Evolutionary conservation across 2,888 invertebrate genomes (phyloP).

Genomic region (Parnassius glacialis): DNA sequence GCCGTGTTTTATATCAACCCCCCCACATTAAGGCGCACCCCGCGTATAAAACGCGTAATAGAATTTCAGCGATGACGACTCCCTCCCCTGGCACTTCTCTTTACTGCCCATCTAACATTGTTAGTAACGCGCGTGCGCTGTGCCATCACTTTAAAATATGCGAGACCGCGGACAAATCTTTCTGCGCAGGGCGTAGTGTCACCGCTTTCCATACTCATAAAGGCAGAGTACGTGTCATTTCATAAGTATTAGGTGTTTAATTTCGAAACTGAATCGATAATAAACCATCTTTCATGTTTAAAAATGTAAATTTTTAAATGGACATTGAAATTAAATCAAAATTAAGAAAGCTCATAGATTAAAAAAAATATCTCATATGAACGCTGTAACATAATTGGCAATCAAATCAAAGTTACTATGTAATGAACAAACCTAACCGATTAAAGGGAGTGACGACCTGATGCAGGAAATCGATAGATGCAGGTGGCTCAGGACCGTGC

Average conservation of each 20-base stretch:
- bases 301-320: too few relatives aligned
- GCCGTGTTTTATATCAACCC: conserved; percentile 65
- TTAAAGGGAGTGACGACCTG: too few relatives aligned
- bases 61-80: conserved; percentile 71
- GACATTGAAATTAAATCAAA: too few relatives aligned
- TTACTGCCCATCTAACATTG: conserved; percentile 69
- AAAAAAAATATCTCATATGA: too few relatives aligned
- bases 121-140: conserved; percentile 69
- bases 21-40: conserved; percentile 63
- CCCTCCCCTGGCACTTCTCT: conserved; percentile 42
- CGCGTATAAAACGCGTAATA: conserved; percentile 77
- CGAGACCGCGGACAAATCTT: conserved; percentile 38
- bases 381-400: too few relatives aligned
- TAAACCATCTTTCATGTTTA: too few relatives aligned
- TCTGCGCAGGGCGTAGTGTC: conserved; percentile 27
- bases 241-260: background rate
- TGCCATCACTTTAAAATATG: conserved; percentile 44
- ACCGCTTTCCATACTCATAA: background rate
- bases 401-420: too few relatives aligned
- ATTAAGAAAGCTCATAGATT: too few relatives aligned
- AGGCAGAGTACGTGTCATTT: background rate
- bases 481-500: too few relatives aligned
- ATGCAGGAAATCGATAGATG: too few relatives aligned
- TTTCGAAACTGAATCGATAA: too few relatives aligned
- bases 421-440: too few relatives aligned